Evolutionary conservation across 2,113 vertebrate species (phyloP).

Genomic region (Calcarius ornatus): DNA sequence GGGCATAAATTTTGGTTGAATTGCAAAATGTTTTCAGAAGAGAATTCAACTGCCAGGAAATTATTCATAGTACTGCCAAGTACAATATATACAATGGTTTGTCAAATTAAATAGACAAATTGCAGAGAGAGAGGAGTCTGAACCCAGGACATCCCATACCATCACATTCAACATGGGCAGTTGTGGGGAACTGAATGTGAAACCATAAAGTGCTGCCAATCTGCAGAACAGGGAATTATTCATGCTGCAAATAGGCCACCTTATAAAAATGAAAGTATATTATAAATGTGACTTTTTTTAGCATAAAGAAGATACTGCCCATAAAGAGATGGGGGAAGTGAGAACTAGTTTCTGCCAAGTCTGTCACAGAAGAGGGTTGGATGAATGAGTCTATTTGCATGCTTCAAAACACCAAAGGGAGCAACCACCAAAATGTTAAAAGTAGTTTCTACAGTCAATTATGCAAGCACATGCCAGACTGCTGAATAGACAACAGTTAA

Average conservation of each 20-base stretch:
- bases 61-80: background rate
- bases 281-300: background rate
- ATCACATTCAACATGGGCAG: background rate
- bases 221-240: background rate
- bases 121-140: background rate
- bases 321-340: background rate
- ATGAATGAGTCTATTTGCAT: background rate
- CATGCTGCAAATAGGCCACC: background rate
- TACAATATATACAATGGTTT: background rate
- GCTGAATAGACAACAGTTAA: background rate
- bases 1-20: background rate
- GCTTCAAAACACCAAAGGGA: background rate
- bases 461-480: background rate
- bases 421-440: background rate
- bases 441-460: background rate
- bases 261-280: background rate
- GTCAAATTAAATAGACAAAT: background rate
- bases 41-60: background rate
- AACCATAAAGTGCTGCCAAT: background rate
- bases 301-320: background rate
- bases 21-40: background rate
- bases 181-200: background rate
- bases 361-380: background rate
- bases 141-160: background rate
- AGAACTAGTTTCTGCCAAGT: background rate